Evolutionary conservation across 2,797 vertebrate genomes (phyloP), one percentile per base, ranked within the genome.

Genomic region (Enteromius afrohamiltoni): DNA sequence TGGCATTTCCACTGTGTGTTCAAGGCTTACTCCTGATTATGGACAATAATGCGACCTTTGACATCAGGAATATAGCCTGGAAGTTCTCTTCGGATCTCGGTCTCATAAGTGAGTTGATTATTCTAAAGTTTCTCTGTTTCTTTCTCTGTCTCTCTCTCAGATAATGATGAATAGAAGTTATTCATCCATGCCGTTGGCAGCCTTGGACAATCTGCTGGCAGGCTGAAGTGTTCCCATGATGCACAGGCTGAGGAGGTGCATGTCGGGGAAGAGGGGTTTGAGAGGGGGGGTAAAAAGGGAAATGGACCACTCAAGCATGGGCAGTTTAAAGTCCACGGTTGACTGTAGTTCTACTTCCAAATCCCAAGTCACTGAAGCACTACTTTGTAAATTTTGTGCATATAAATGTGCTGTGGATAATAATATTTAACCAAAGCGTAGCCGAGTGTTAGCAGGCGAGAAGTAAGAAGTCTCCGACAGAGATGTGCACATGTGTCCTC

Each of bases 131-230:
- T 29, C n/a, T 87, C 17, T 53, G 31, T 85, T 8, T 53, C 26
- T 75, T 60, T 68, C 42, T 70, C 69, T 42, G 58, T 31, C 31
- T 45, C 70, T 82, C 49, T 76, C 29, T 64, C 29, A 99, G 97
- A 96, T 93, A 99, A 99, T 77, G 96, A 98, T 90, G 97, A 97
- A 91, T 97, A 93, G 94, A 91, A 68, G 79, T 80, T 81, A 65
- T 80, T 85, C 83, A 75, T 45, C 74, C 85, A 74, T 78, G 83
- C 91, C 87, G 92, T 91, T 78, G 88, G 88, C 87, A 88, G 88
- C 89, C 71, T 77, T 42, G 53, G 92, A 92, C 91, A 91, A 91
- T 93, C 93, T 92, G 88, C 91, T 86, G 49, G 86, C 87, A 86
- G 77, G 88, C 85, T 82, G 88, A 92, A 77, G 93, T 95, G 92